Evolutionary conservation across 2,888 invertebrate genomes (phyloP).

Genomic region (Nephrotoma appendiculata): DNA sequence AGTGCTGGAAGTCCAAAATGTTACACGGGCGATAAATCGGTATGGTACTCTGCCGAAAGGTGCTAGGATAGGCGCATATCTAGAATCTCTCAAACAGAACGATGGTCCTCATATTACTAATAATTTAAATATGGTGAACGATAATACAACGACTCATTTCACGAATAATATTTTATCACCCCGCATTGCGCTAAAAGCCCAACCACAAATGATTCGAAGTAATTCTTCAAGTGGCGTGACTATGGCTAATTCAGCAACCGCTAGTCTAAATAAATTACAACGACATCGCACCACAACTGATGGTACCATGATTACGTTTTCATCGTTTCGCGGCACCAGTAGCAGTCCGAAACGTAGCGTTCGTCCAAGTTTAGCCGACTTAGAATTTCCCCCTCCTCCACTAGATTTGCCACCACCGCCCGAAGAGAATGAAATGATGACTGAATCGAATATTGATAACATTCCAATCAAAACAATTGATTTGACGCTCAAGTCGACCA

Average conservation of each 20-base stretch:
- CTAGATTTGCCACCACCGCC: slow-evolving; percentile 66
- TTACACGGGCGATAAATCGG: slow-evolving; percentile 83
- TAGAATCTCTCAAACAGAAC: slow-evolving; percentile 82
- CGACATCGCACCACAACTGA: slow-evolving; percentile 39
- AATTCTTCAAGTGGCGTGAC: slow-evolving; percentile 77
- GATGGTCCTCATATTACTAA: slow-evolving; percentile 28
- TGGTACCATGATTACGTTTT: slow-evolving; percentile 33
- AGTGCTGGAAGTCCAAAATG: slow-evolving; percentile 89
- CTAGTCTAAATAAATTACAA: slow-evolving; percentile 39
- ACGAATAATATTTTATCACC: slow-evolving; percentile 22
- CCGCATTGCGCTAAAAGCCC: slow-evolving; percentile 46
- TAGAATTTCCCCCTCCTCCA: slow-evolving; percentile 81
- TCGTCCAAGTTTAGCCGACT: slow-evolving; percentile 61
- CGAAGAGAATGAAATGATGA: slow-evolving; percentile 39
- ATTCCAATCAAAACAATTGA: slow-evolving; percentile 17
- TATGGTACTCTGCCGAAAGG: slow-evolving; percentile 96
- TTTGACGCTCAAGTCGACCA: slow-evolving; percentile 15
- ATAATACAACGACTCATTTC: slow-evolving; percentile 12
- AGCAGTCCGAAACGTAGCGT: slow-evolving; percentile 55
- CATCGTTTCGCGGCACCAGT: slow-evolving; percentile 42
- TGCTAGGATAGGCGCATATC: slow-evolving; percentile 88
- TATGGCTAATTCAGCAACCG: slow-evolving; percentile 45
- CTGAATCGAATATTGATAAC: slow-evolving; percentile 8
- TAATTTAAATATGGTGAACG: slow-evolving; percentile 13
- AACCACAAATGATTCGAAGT: slow-evolving; percentile 76